Conservation (phyloP, 1,140 invertebrate species). For the Drosophila orosa region DNA sequence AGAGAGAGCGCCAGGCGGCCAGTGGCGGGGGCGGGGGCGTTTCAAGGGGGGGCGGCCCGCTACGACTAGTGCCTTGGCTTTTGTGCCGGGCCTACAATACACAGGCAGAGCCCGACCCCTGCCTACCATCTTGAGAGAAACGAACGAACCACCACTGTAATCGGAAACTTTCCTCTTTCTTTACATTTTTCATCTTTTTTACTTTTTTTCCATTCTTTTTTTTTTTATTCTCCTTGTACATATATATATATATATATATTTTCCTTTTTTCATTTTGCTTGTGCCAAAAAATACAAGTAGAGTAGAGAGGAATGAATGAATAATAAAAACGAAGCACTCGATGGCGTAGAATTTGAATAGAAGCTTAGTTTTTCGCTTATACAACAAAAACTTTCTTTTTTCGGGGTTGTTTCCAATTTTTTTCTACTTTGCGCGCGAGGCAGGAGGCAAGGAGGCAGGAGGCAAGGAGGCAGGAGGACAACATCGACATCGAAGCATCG, state of each 20-base stretch:
- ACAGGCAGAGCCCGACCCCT: background rate
- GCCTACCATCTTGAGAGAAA: conserved; percentile 1
- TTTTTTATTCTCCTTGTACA: conserved; percentile 42
- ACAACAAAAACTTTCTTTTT: conserved; percentile 83
- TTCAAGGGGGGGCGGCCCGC: conserved; percentile 6
- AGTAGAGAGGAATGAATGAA: conserved; percentile 67
- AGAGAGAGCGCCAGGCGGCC: background rate
- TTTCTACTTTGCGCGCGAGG: conserved; percentile 51
- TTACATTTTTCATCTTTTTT: conserved; percentile 79
- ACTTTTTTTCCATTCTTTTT: conserved; percentile 65
- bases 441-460: background rate
- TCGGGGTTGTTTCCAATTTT: conserved; percentile 83
- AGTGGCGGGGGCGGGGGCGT: conserved; percentile 8
- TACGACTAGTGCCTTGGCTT: conserved; percentile 67
- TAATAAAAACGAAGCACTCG: conserved; percentile 83
- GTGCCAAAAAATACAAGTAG: conserved; percentile 73
- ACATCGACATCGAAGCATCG: conserved; percentile 42
- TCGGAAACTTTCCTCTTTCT: conserved; percentile 83
- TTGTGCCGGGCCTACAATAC: conserved; percentile 71
- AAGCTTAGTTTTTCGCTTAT: conserved; percentile 83
- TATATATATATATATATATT: conserved; percentile 33
- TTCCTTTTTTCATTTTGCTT: conserved; percentile 67
- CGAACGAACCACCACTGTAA: conserved; percentile 63
- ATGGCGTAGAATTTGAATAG: conserved; percentile 83
- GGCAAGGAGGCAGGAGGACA: conserved; percentile 5